These are phyloP conservation scores for Ganaspis brasiliensis DNA, from an alignment of 2,888 invertebrate genomes.

Conservation along the genomic window DNA sequence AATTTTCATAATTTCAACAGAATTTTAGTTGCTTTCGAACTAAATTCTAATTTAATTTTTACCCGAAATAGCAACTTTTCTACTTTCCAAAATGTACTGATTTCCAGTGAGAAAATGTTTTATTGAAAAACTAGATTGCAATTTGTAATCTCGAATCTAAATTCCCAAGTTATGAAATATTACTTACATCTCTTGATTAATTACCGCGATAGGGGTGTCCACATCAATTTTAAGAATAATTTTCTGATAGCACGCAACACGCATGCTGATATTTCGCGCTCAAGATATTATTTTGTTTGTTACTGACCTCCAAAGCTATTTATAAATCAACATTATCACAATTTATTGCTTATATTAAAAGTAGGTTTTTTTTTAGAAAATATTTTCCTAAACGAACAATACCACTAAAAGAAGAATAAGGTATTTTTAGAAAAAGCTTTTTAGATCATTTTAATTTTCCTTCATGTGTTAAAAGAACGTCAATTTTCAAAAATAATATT, in stretches of 20 bases:
- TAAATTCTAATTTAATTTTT: too few relatives aligned
- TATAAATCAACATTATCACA: background rate
- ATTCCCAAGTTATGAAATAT: slow-evolving; percentile 19
- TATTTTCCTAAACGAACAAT: too few relatives aligned
- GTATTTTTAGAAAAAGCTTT: too few relatives aligned
- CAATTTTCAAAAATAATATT: too few relatives aligned
- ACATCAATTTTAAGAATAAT: slow-evolving; percentile 14
- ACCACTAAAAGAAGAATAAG: too few relatives aligned
- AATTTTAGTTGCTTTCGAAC: too few relatives aligned
- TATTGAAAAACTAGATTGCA: background rate
- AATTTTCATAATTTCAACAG: too few relatives aligned
- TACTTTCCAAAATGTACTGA: too few relatives aligned
- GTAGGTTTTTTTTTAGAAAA: background rate
- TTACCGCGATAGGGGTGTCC: slow-evolving; percentile 14
- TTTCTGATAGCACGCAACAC: background rate
- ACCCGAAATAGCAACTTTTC: too few relatives aligned
- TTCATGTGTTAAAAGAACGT: too few relatives aligned
- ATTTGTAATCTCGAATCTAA: slow-evolving; percentile 5
- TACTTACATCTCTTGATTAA: slow-evolving; percentile 21
- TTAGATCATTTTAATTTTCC: too few relatives aligned
- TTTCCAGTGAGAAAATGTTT: too few relatives aligned
- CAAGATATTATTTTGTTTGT: slow-evolving; percentile 27
- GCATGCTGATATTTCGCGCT: slow-evolving; percentile 8
- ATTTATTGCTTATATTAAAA: background rate
- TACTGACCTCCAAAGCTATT: slow-evolving; percentile 38